Base-by-base conservation (phyloP, 2,797 vertebrate genomes). In the Prunella strophiata region DNA sequence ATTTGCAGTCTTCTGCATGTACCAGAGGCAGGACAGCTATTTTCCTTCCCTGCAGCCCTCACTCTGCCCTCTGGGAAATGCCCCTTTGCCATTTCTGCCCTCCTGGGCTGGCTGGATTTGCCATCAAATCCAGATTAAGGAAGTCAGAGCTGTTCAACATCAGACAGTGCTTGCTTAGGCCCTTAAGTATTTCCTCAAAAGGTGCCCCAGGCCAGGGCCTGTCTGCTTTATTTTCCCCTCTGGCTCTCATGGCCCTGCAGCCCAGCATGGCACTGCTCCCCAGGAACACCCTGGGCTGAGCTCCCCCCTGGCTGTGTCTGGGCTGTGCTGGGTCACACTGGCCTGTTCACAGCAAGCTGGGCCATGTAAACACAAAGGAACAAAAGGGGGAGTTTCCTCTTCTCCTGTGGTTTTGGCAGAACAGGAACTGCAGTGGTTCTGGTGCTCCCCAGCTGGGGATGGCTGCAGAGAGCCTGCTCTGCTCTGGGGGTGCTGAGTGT, bases 71-170 rank as follows among this genome's bases (percentile, higher is more conserved):
- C 59, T 16, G 63, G 63, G 90, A 82, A 52, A 32, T 5, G 1
- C 59, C 45, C 38, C 14, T 74, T 72, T 48, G 42, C 63, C 55
- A 23, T 91, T 52, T 38, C 29, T 83, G 8, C 1, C 65, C 66
- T 55, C 72, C 54, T 43, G 7, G 0, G 54, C 36, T 87, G 38
- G 13, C 66, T 40, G 36, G 29, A 80, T 77, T 38, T 36, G 43
- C 30, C n/a, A 3, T 43, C 75, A 36, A 74, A 91, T 47, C 14
- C 11, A 3, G 8, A 10, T 40, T 23, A 11, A 50, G 59, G 74
- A 52, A 52, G 27, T 16, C 0, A 0, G 63, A 66, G 74, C 51
- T 57, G 1, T n/a, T 63, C 62, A 12, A 0, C 19, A 21, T 32
- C 21, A 51, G 52, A 4, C 1, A 7, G 4, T 51, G 58, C 62